Percentiles rank a stretch among this genome's conserved stretches.
phyloP scores from a whole-genome alignment of 2,797 vertebrate genomes.

The Sebastolobus alascanus region DNA sequence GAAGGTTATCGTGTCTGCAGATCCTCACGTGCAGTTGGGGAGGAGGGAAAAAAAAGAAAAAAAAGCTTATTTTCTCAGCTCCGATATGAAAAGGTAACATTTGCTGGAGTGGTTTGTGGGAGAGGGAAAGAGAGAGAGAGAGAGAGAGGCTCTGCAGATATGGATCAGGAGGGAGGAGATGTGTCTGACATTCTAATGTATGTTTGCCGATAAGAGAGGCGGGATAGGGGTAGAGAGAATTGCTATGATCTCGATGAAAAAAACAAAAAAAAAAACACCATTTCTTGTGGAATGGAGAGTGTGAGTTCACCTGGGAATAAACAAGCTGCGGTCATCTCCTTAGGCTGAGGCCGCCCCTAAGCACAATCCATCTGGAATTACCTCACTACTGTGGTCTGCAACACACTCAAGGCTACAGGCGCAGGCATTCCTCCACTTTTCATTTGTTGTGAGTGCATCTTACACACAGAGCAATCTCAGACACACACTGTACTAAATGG shows the following conservation, averaged over 20 bases:
- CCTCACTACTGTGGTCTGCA: constrained; percentile 30
- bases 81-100: constrained; percentile 80
- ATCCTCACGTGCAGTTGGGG: constrained; percentile 57
- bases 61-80: constrained; percentile 57
- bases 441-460: not conserved
- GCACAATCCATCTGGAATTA: constrained; percentile 55
- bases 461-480: not conserved
- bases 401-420: constrained; percentile 16
- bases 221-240: constrained; percentile 21
- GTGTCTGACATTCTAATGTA: constrained; percentile 80
- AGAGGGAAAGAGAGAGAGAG: not conserved
- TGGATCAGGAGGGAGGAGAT: constrained; percentile 63
- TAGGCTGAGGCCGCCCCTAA: constrained; percentile 41
- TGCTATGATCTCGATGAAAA: constrained; percentile 47
- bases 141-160: constrained; percentile 56
- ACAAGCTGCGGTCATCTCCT: constrained; percentile 50
- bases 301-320: constrained; percentile 42
- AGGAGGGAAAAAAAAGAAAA: not conserved
- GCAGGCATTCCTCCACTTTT: constrained; percentile 15
- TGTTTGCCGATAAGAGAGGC: constrained; percentile 59
- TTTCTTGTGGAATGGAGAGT: constrained; percentile 49
- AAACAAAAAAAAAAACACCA: constrained; percentile 9
- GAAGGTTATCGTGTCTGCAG: constrained; percentile 75
- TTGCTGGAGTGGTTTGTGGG: constrained; percentile 69
- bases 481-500: not conserved